Evolutionary conservation across 2,113 vertebrate species (phyloP), one percentile per base, ranked within the genome.

Genomic region (Neotoma lepida): DNA sequence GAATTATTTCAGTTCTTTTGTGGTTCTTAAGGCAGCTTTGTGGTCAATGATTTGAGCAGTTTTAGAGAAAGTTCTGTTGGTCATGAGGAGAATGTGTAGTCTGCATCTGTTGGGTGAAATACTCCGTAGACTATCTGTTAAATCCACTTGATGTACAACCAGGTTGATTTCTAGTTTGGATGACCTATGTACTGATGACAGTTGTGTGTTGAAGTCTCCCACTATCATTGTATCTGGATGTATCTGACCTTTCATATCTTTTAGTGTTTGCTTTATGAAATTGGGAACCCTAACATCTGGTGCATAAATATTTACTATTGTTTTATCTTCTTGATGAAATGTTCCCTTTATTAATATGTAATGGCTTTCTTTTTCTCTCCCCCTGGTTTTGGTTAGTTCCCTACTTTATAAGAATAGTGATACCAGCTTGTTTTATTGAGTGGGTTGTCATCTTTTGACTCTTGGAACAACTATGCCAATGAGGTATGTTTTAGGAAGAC

Each of bases 231-330:
- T 84, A 63, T 63, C 81, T 63, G 81, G 81, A 33, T 63, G 13
- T 28, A 44, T 84, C 58, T 84, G 58, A 84, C 58, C 39, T 64
- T 84, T 84, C 58, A 33, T 77, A 77, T 84, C 81, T 84, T 61
- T 84, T 84, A 44, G 58, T 84, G 81, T 84, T 84, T 84, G 39
- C 81, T 84, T 84, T 64, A 84, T 84, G 15, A 84, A 84, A 84
- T 84, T 63, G 81, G 58, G 81, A 84, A 63, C 39, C 81, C 39
- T 44, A 63, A 63, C 56, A 46, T 64, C 28, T 28, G 30, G 28
- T 84, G 15, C 58, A 84, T 84, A 61, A 61, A 84, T 84, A 84
- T 84, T 84, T 84, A 84, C 58, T 44, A 63, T 63, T 84, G 81
- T 84, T 84, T 84, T 63, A 84, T 63, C 39, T 84, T 84, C 81